A percentile compares a stretch with the other conserved stretches of the same genome.
Evolutionary conservation across 2,888 invertebrate species (phyloP).

Genomic region (Stenichneumon culpator): DNA sequence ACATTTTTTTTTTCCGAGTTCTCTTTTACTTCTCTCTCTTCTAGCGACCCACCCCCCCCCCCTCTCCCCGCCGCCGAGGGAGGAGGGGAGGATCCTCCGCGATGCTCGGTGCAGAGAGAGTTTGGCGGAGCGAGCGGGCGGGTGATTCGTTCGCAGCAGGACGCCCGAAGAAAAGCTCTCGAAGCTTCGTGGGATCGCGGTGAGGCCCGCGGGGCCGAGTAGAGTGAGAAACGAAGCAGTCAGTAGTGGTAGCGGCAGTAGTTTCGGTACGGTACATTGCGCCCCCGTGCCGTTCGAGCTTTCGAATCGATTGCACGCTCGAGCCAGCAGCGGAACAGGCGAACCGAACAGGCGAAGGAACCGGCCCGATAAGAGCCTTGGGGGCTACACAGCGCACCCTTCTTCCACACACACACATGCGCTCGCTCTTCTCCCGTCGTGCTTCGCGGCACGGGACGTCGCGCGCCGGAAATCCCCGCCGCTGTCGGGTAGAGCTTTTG

Average conservation of each 20-base stretch:
- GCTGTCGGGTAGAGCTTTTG: slow-evolving; percentile 43
- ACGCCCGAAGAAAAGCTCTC: slow-evolving; percentile 43
- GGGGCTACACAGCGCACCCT: slow-evolving; percentile 20
- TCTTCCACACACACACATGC: slow-evolving; percentile 2
- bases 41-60: neutral
- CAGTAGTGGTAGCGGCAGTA: slow-evolving; percentile 38
- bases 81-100: neutral
- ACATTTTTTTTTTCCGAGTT: slow-evolving; percentile 12
- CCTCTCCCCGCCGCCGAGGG: neutral
- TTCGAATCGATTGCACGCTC: slow-evolving; percentile 70
- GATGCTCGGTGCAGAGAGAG: slow-evolving; percentile 7
- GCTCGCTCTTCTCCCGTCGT: neutral
- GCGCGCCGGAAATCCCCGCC: slow-evolving; percentile 47
- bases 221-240: slow-evolving; percentile 54
- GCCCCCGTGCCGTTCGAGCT: slow-evolving; percentile 56
- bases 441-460: slow-evolving; percentile 39
- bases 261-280: slow-evolving; percentile 67
- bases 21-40: neutral
- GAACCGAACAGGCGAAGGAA: slow-evolving; percentile 65
- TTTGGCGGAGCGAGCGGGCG: slow-evolving; percentile 3
- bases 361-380: slow-evolving; percentile 66
- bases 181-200: slow-evolving; percentile 50
- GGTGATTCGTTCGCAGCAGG: slow-evolving; percentile 54
- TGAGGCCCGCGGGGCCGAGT: slow-evolving; percentile 50
- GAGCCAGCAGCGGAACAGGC: slow-evolving; percentile 67